These are phyloP conservation scores for Turritopsis dohrnii DNA, from an alignment of 30 jellyfish, hydroid and myxozoan genomes.

Conservation along the genomic window DNA sequence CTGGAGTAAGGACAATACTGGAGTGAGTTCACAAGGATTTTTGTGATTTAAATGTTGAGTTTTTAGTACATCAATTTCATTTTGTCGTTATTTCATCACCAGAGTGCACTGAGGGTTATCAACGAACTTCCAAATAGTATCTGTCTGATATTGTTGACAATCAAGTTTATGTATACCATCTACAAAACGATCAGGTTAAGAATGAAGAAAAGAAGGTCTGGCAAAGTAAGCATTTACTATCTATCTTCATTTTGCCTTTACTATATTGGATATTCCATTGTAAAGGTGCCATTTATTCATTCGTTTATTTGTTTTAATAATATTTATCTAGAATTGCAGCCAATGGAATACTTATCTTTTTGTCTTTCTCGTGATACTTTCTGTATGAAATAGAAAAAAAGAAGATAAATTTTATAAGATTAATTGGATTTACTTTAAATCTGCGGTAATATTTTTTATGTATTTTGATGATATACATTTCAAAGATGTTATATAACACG, in stretches of 20 bases:
- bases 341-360: too few species aligned
- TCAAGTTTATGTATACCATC: background rate
- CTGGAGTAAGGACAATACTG: background rate
- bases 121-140: constrained; percentile 1
- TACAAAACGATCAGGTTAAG: background rate
- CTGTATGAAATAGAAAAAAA: too few species aligned
- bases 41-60: background rate
- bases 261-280: background rate
- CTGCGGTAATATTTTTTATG: too few species aligned
- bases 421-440: too few species aligned
- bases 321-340: too few species aligned
- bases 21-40: background rate
- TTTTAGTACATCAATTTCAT: background rate
- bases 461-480: too few species aligned
- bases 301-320: too few species aligned
- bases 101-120: background rate
- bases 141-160: background rate
- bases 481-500: too few species aligned
- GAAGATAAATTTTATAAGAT: too few species aligned
- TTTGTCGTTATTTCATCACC: background rate
- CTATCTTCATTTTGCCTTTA: background rate
- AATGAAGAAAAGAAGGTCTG: background rate
- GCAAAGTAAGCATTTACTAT: background rate
- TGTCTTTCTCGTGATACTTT: too few species aligned
- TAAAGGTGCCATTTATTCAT: too few species aligned